Evolutionary conservation across 2,113 vertebrate genomes (phyloP), one percentile per base, ranked within the genome.

Genomic region (Gymnobelideus leadbeateri): DNA sequence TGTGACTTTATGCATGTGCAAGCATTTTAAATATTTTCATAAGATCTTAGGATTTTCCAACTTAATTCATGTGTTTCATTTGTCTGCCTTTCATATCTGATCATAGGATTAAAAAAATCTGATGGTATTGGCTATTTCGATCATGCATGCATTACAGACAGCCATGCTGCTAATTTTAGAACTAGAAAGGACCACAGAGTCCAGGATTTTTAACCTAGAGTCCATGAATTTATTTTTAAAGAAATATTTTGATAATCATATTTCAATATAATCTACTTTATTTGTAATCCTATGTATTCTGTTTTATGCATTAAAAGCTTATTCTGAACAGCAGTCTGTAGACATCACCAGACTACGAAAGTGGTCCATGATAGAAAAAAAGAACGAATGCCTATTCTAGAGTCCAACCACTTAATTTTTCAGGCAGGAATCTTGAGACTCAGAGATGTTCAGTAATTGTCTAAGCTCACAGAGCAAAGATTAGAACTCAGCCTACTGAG

Each of bases 1-100:
- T 94, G 84, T 96, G 53, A 97, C 97, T 97, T n/a, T 90, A 90
- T 96, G 54, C 96, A 68, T 49, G 91, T 91, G 95, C 89, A 97
- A 92, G 95, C 77, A 52, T 94, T 89, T 94, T 84, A 51, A 97
- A 94, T 95, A 95, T 97, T 97, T 98, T 96, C 77, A 94, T 96
- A 95, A 94, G 51, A 95, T n/a, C 46, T 89, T 51, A 23, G 43
- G 43, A 1, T 51, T 97, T 97, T 98, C 26, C n/a, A 95, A 89
- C 94, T 95, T 37, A n/a, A 47, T 90, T 96, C 43, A 54, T 7
- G 4, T 91, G 92, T 46, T 90, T 50, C 50, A 95, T 94, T 91
- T 51, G 68, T 47, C 46, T 91, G 84, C 50, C 94, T 96, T 95
- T 95, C 49, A 25, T 28, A 51, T 61, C 12, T 52, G 37, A 92